Percentiles rank a stretch among this genome's conserved stretches.
Conservation (phyloP, 2,797 vertebrate species). For the Eulemur coronatus region DNA sequence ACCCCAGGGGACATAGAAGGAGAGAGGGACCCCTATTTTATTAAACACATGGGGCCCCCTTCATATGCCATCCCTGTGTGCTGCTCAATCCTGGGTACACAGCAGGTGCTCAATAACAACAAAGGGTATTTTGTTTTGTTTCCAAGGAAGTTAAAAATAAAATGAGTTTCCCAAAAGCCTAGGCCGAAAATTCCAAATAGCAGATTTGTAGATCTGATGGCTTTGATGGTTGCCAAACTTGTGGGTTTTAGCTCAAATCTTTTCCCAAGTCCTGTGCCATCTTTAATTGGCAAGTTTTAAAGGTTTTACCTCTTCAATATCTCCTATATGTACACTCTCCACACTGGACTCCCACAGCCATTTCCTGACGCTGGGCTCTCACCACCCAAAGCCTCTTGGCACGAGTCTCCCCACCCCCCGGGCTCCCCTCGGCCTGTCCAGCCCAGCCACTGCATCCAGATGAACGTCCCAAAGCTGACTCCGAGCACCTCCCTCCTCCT, state of each 20-base stretch:
- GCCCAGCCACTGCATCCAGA: background rate
- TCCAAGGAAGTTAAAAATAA: background rate
- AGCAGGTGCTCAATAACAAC: background rate
- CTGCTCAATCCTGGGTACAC: background rate
- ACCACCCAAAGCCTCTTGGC: no score
- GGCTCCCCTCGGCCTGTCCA: background rate
- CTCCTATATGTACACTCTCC: background rate
- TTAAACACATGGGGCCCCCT: background rate
- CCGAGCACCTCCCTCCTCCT: background rate
- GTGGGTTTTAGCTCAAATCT: background rate
- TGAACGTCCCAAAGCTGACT: fast-evolving
- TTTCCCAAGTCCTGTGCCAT: background rate
- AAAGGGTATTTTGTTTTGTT: background rate
- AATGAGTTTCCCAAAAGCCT: background rate
- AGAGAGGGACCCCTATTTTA: background rate
- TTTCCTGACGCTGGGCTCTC: background rate
- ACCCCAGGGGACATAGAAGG: background rate
- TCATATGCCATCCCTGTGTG: background rate
- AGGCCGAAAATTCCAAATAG: background rate
- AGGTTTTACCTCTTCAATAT: background rate
- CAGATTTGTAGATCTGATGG: background rate
- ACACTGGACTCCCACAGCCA: background rate
- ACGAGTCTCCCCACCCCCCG: background rate
- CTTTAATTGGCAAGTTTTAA: background rate
- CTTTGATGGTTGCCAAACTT: background rate